These are phyloP conservation scores for Trachelus iudaicus DNA, from an alignment of 2,888 invertebrate species.

Conservation along the genomic window DNA sequence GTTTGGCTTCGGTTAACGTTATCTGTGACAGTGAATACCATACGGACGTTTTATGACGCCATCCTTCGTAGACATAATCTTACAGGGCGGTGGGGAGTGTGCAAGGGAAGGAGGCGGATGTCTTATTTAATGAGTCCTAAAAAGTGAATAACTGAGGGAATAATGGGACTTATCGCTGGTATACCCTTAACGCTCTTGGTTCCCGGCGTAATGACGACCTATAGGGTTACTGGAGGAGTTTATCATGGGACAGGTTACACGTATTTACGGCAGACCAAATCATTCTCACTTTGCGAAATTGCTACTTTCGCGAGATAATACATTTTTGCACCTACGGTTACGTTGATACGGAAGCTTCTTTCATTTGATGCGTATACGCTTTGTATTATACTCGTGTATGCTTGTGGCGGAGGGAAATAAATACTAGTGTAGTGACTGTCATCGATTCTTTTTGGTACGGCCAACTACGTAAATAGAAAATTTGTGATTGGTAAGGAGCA, in stretches of 20 bases:
- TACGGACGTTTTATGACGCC: background rate
- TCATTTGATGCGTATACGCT: background rate
- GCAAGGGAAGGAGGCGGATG: background rate
- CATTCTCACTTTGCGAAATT: background rate
- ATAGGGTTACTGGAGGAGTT: background rate
- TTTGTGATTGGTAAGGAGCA: background rate
- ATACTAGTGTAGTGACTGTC: background rate
- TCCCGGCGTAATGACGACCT: background rate
- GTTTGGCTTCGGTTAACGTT: background rate
- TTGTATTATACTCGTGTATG: background rate
- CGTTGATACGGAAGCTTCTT: background rate
- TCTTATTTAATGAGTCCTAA: conserved; percentile 4
- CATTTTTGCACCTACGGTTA: background rate
- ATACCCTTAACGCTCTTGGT: background rate
- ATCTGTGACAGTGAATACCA: background rate
- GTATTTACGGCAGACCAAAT: background rate
- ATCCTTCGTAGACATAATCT: background rate
- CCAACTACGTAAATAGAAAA: too few relatives aligned
- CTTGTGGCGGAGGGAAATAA: background rate
- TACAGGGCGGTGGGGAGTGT: background rate
- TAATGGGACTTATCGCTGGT: background rate
- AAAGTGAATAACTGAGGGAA: conserved; percentile 4
- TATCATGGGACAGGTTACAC: background rate
- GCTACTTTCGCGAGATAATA: background rate
- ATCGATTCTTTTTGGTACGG: too few relatives aligned